Base-by-base conservation (phyloP, 2,888 invertebrate genomes). In the Neria commutata region DNA sequence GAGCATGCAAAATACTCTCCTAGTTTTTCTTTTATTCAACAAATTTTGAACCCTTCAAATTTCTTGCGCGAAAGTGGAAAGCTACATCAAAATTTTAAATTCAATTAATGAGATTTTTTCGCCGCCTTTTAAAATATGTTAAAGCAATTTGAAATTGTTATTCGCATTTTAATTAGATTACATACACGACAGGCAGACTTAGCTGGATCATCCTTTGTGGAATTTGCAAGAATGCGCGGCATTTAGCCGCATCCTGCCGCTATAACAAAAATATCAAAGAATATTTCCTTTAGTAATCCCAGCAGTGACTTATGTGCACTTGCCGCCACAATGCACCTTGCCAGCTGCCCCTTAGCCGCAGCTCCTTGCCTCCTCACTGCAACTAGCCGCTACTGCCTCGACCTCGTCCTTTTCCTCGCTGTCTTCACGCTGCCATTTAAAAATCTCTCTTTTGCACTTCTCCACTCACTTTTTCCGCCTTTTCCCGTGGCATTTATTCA, bases 291-390 rank as follows among this genome's bases (percentile, higher is more conserved):
- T 46, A 16, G 29, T 24, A 45, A 49, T 50, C 56, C 24, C 34
- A 48, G 34, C 52, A 59, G 57, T 61, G 61, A 61, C 61, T 61
- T 61, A 55, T 61, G 51, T 64, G 56, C 60, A 60, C 54, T 60
- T 60, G 55, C 40, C 23, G 56, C 34, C n/a, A 5, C 37, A 4
- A 10, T 4, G 3, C 37, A 37, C 37, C 6, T n/a, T 37, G 6
- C 37, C 29, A 29, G 29, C 6, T 29, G 6, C 29, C 6, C 11
- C 11, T 29, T 29, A 11, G 6, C 11, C 11, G 29, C 29, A 6
- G 29, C 11, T 29, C 29, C 11, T n/a, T n/a, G n/a, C n/a, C n/a
- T n/a, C n/a, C n/a, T 29, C 11, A 29, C 29, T 29, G 29, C 29
- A 29, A n/a, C n/a, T 42, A 21, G 42, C 42, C 4, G 10, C 42